Conservation (phyloP, 2,113 vertebrate genomes). For the human (Homo sapiens) region DNA sequence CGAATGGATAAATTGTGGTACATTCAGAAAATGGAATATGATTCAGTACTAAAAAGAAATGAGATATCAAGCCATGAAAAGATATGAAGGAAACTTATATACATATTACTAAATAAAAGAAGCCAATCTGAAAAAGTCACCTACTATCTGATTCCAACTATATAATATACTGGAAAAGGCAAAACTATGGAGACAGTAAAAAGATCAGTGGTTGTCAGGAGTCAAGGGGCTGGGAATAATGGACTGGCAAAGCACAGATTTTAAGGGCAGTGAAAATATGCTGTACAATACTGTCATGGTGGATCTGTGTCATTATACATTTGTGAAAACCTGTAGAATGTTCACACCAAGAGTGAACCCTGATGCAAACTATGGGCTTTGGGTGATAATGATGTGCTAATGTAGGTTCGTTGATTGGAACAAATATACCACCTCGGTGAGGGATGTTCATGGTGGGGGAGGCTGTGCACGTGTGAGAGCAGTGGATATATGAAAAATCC, state of each 20-base stretch:
- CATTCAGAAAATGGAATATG: not conserved
- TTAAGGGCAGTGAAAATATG: not conserved
- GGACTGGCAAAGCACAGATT: not conserved
- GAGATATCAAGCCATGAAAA: not conserved
- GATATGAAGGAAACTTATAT: not conserved
- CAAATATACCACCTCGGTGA: not conserved
- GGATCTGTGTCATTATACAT: not conserved
- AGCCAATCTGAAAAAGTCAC: not conserved
- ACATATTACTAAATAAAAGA: not conserved
- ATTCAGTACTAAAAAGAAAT: not conserved
- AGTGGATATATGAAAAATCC: not conserved
- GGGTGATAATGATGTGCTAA: not conserved
- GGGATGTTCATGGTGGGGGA: not conserved
- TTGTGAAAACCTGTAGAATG: not conserved
- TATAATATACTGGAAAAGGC: not conserved
- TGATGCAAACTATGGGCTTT: not conserved
- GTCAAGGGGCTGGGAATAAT: not conserved
- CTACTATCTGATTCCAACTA: not conserved
- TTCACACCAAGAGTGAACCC: not conserved
- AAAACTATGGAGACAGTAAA: not conserved
- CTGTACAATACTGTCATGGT: not conserved
- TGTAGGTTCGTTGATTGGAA: not conserved
- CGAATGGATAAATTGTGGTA: not conserved
- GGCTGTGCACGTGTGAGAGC: not conserved
- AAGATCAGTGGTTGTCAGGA: not conserved